These are phyloP conservation scores for Microtus ochrogaster DNA, from an alignment of 2,113 vertebrate species.

Conservation along the genomic window DNA sequence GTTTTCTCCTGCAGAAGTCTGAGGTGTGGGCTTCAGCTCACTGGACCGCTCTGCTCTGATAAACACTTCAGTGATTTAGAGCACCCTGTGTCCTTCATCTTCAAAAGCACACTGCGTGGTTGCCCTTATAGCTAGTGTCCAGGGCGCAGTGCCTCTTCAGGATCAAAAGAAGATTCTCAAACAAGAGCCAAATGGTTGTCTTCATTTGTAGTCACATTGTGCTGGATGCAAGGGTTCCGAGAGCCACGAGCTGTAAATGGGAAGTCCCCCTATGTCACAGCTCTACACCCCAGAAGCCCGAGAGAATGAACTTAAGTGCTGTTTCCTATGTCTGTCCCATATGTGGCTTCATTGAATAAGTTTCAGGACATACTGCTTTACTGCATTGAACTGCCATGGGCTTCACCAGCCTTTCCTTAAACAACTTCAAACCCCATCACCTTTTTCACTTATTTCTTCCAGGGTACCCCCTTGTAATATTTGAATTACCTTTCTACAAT, in stretches of 20 bases:
- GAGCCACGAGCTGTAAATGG: neutral
- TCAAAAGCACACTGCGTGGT: neutral
- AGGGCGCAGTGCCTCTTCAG: neutral
- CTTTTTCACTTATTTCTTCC: neutral
- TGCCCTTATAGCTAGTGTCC: neutral
- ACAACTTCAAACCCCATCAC: neutral
- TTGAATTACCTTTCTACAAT: slow-evolving; percentile 1
- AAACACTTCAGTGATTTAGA: neutral
- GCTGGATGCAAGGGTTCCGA: neutral
- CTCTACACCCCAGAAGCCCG: neutral
- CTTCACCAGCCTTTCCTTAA: neutral
- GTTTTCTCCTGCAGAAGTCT: neutral
- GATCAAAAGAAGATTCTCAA: neutral
- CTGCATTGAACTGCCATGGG: neutral
- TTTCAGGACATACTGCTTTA: neutral
- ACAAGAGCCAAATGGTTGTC: neutral
- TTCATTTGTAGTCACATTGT: neutral
- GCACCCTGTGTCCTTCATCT: neutral
- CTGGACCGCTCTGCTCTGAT: rapidly evolving
- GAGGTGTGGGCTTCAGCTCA: neutral
- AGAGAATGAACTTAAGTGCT: neutral
- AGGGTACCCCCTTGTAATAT: neutral
- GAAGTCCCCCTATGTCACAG: neutral
- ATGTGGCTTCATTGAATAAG: neutral
- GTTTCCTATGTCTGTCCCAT: neutral